Evolutionary conservation across 2,888 invertebrate species (phyloP), one percentile per base, ranked within the genome.

Genomic region (Anodontia alba): DNA sequence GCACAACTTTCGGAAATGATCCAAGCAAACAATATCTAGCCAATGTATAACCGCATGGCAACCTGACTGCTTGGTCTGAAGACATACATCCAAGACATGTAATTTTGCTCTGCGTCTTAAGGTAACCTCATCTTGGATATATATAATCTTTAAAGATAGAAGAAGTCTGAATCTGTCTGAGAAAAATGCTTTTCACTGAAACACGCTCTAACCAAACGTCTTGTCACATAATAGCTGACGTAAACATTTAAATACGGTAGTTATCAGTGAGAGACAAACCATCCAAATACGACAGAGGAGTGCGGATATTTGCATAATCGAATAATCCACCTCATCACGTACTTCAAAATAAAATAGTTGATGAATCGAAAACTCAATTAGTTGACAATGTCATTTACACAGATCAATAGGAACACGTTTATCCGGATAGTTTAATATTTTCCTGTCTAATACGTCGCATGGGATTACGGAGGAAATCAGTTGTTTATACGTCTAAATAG

Each of bases 341-440:
- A 43, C 36, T 62, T 62, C 57, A 62, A 51, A 29, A 77, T 77
- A 68, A 74, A 79, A 69, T 66, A 38, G 76, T 66, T 74, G 77
- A 77, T 77, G 79, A 83, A 80, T 62, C 67, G 72, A 49, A 77
- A 71, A 83, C 80, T 77, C 67, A 83, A 83, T 83, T 83, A 83
- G 51, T 67, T 43, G 51, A 51, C 79, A 49, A 10, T 71, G 68
- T 77, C 72, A 67, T 78, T 51, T 42, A 54, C 62, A 62, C 69
- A 38, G 42, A 78, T 73, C 73, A 73, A 69, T 62, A 29, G 49
- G 33, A 66, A 43, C 66, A 62, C 38, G 29, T 42, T 26, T 26
- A 26, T 62, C 26, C 42, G 62, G 62, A 62, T 57, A 2, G 38
- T 42, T 73, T 62, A 51, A 62, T 70, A 57, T 51, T 49, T 70